These are phyloP conservation scores for Perizoma affinitatum DNA, from an alignment of 2,888 invertebrate genomes.

Conservation along the genomic window DNA sequence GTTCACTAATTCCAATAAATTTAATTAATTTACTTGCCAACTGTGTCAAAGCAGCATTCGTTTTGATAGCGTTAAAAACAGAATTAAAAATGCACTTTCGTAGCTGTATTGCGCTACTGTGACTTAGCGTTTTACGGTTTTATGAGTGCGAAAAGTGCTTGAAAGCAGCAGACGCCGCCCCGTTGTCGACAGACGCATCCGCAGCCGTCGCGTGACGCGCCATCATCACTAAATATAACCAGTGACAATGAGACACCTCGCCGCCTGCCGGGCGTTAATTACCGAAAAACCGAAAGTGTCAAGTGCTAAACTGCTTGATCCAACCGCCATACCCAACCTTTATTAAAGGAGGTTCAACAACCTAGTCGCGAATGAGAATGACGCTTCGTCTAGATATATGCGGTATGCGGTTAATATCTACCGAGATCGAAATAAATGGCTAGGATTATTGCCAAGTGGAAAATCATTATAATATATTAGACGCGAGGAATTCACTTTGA, in stretches of 20 bases:
- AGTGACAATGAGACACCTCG: constrained; percentile 66
- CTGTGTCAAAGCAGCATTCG: no score
- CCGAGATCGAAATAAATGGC: constrained; percentile 81
- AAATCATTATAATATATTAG: constrained; percentile 82
- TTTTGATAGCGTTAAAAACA: no score
- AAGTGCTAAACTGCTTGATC: constrained; percentile 51
- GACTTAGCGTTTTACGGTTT: constrained; percentile 1
- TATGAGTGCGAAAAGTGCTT: constrained; percentile 6
- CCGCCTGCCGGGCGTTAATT: constrained; percentile 60
- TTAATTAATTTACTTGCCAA: no score
- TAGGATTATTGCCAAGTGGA: constrained; percentile 83
- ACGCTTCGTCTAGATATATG: constrained; percentile 76
- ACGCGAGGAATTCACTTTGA: constrained; percentile 81
- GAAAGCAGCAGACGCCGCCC: constrained; percentile 41
- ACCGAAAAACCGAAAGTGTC: constrained; percentile 60
- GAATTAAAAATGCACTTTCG: no score
- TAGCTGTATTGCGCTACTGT: background rate
- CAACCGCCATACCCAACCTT: constrained; percentile 58
- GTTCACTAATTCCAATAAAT: no score
- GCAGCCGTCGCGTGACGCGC: constrained; percentile 53
- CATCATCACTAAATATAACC: constrained; percentile 70
- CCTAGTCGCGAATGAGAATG: constrained; percentile 65
- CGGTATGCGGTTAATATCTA: constrained; percentile 80
- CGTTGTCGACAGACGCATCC: constrained; percentile 68
- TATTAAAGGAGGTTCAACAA: constrained; percentile 78